Evolutionary conservation across 2,888 invertebrate species (phyloP).

Genomic region (Pterostichus madidus): DNA sequence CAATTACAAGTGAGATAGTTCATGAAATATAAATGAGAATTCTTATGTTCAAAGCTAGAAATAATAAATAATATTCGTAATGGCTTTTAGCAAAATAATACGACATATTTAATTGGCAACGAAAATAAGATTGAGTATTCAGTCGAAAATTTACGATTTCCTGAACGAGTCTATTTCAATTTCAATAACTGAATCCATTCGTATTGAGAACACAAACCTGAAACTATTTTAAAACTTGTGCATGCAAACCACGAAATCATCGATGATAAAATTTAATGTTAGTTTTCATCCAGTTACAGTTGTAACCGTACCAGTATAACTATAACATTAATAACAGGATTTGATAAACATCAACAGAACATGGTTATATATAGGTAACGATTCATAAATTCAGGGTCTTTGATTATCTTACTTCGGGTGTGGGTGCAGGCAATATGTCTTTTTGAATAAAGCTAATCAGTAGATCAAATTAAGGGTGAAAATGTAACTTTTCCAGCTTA

Average conservation of each 20-base stretch:
- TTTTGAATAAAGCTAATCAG: constrained; percentile 35
- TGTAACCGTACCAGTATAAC: constrained; percentile 9
- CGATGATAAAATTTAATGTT: constrained; percentile 36
- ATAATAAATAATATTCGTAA: too few species aligned
- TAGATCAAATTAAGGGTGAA: constrained; percentile 27
- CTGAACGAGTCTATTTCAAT: background rate
- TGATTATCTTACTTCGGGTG: constrained; percentile 28
- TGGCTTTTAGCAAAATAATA: too few species aligned
- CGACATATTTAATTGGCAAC: too few species aligned
- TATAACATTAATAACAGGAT: constrained; percentile 22
- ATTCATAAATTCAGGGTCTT: constrained; percentile 4
- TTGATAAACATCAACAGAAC: constrained; percentile 36
- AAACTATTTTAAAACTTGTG: constrained; percentile 24
- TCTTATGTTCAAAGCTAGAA: too few species aligned
- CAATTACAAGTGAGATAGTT: too few species aligned
- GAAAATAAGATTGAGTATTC: background rate
- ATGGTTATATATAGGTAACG: background rate
- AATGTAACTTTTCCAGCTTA: constrained; percentile 24
- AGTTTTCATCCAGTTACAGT: constrained; percentile 24
- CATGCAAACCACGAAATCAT: constrained; percentile 32
- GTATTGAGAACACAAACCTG: too few species aligned
- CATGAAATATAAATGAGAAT: too few species aligned
- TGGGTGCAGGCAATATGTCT: constrained; percentile 15
- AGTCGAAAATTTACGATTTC: background rate
- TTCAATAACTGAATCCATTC: background rate